Conservation (phyloP, 1,140 invertebrate genomes). For the Ceratina calcarata region DNA sequence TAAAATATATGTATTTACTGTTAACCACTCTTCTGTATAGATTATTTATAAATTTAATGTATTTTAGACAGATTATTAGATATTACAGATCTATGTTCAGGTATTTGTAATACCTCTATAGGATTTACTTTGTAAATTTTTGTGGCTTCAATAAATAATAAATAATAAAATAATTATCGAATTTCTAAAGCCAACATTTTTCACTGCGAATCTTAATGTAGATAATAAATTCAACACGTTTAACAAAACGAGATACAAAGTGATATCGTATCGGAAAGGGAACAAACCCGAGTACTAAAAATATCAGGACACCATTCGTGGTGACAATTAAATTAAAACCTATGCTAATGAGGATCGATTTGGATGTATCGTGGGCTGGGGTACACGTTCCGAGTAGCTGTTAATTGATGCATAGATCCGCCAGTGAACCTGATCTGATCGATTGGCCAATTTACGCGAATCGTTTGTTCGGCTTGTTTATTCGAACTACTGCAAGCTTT, state of each 20-base stretch:
- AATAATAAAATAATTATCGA: too few relatives aligned
- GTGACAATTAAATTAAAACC: conserved; percentile 39
- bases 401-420: conserved; percentile 54
- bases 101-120: too few relatives aligned
- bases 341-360: conserved; percentile 41
- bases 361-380: background rate
- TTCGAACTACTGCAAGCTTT: background rate
- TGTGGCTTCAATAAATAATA: too few relatives aligned
- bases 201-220: too few relatives aligned
- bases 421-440: conserved; percentile 45
- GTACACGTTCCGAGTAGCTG: conserved; percentile 11
- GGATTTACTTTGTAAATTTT: too few relatives aligned
- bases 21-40: too few relatives aligned
- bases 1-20: too few relatives aligned
- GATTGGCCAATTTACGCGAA: conserved; percentile 54
- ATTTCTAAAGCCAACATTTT: too few relatives aligned
- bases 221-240: too few relatives aligned
- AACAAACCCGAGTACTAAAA: background rate
- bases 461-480: conserved; percentile 24
- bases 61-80: too few relatives aligned
- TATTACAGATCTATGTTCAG: too few relatives aligned
- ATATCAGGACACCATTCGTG: background rate
- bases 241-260: background rate
- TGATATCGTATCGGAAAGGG: background rate
- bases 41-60: too few relatives aligned